Evolutionary conservation across 2,888 invertebrate species (phyloP).

Genomic region (Disparrhopalites patrizii): DNA sequence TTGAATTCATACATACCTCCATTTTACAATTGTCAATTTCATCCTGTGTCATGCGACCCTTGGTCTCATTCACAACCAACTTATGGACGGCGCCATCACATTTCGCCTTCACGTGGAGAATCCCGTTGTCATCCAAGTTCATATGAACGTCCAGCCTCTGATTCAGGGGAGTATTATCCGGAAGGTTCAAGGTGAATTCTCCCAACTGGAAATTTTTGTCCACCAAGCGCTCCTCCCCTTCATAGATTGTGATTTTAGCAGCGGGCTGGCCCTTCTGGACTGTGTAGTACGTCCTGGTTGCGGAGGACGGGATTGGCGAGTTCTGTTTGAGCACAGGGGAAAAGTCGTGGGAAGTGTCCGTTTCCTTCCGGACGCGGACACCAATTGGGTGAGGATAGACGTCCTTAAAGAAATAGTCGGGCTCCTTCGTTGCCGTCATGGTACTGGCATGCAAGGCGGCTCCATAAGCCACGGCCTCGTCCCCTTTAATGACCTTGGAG

Average conservation of each 20-base stretch:
- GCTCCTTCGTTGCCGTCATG: neutral
- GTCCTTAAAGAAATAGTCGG: neutral
- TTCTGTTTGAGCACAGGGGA: constrained; percentile 20
- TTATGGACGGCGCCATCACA: neutral
- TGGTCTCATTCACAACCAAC: neutral
- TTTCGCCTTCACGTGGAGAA: neutral
- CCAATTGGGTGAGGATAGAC: constrained; percentile 27
- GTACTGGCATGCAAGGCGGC: constrained; percentile 29
- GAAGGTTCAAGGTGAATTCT: neutral
- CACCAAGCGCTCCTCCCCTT: neutral
- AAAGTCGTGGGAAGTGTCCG: neutral
- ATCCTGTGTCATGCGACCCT: neutral
- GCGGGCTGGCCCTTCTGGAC: neutral
- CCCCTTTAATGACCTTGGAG: neutral
- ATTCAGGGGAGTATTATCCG: neutral
- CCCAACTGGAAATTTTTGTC: constrained; percentile 1
- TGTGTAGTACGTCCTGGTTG: neutral
- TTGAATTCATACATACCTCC: neutral
- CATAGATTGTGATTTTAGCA: neutral
- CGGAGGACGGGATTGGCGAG: constrained; percentile 6
- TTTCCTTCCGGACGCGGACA: neutral
- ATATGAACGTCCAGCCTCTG: neutral
- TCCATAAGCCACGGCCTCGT: constrained; percentile 23
- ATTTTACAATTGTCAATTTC: neutral
- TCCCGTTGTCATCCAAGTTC: constrained; percentile 7